Conservation (phyloP, 53 echinoderm and acorn worm species). For the Paelopatides confundens region DNA sequence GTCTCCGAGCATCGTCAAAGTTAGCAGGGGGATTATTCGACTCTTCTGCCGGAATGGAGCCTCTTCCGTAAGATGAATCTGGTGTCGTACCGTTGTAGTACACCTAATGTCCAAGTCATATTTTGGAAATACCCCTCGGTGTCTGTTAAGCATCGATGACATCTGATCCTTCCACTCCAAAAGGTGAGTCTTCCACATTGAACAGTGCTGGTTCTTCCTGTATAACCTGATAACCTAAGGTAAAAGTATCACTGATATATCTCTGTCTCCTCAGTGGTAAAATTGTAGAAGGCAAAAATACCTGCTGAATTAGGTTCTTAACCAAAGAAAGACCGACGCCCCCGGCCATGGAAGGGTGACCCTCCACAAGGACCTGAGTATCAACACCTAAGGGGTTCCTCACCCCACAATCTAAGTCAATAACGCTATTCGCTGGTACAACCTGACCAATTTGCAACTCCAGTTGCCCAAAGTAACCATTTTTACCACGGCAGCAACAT, state of each 20-base stretch:
- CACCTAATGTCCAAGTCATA: conserved; percentile 52
- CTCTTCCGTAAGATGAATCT: conserved; percentile 22
- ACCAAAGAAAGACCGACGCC: too few relatives aligned
- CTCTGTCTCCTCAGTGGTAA: too few relatives aligned
- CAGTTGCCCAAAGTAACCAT: not conserved
- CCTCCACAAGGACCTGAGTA: conserved; percentile 23
- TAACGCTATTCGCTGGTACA: not conserved
- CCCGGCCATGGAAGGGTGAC: not conserved
- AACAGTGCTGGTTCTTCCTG: too few relatives aligned
- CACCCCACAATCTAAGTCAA: not conserved
- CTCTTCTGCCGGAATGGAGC: conserved; percentile 40
- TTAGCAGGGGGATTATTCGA: conserved; percentile 42
- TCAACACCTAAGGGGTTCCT: not conserved
- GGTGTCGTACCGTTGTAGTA: conserved; percentile 27
- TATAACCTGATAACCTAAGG: too few relatives aligned
- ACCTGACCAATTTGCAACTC: not conserved
- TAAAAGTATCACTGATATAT: too few relatives aligned
- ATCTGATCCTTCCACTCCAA: too few relatives aligned
- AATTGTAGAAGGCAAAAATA: too few relatives aligned
- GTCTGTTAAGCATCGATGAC: not conserved
- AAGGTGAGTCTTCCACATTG: too few relatives aligned
- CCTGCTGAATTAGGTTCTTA: too few relatives aligned
- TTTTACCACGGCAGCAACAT: not conserved
- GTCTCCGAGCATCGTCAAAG: conserved; percentile 31
- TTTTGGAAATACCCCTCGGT: conserved; percentile 27